These are phyloP conservation scores for Mesorhabditis sp. DNA, from an alignment of 2,888 invertebrate species.

Conservation along the genomic window DNA sequence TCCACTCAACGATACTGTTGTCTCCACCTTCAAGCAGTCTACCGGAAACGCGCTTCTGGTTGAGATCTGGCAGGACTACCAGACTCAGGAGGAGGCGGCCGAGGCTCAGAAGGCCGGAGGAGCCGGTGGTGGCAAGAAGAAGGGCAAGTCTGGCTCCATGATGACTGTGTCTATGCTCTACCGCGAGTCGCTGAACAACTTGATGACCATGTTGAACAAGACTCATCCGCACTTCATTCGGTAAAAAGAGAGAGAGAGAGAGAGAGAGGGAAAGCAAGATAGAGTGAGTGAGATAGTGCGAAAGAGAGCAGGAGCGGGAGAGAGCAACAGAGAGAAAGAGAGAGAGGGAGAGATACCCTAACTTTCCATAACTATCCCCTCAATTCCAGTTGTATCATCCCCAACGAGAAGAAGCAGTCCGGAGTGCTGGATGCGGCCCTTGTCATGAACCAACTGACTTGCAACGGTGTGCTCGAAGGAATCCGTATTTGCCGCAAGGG, in stretches of 20 bases:
- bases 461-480: slow-evolving; percentile 99
- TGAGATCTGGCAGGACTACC: slow-evolving; percentile 76
- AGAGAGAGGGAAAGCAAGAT: no score
- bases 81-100: slow-evolving; percentile 54
- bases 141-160: slow-evolving; percentile 55
- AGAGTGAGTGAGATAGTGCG: no score
- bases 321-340: no score
- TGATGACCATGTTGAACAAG: slow-evolving; percentile 53
- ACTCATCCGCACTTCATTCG: slow-evolving; percentile 95
- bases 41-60: slow-evolving; percentile 73
- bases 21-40: slow-evolving; percentile 86
- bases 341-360: no score
- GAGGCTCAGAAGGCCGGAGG: slow-evolving; percentile 36
- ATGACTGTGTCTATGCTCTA: slow-evolving; percentile 56
- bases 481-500: slow-evolving; percentile 99
- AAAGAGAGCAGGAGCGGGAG: no score
- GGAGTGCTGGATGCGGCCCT: slow-evolving; percentile 93
- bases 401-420: slow-evolving; percentile 69
- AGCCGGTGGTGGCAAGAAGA: slow-evolving; percentile 50
- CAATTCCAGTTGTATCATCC: slow-evolving; percentile 99
- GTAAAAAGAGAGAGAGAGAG: no score
- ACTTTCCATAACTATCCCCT: slow-evolving; percentile 64
- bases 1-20: slow-evolving; percentile 91
- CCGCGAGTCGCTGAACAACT: slow-evolving; percentile 54
- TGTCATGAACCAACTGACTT: slow-evolving; percentile 99